Percentiles rank a stretch among this genome's conserved stretches.
phyloP scores from a whole-genome alignment of 2,888 invertebrate genomes.

The Temnothorax ravouxi region DNA sequence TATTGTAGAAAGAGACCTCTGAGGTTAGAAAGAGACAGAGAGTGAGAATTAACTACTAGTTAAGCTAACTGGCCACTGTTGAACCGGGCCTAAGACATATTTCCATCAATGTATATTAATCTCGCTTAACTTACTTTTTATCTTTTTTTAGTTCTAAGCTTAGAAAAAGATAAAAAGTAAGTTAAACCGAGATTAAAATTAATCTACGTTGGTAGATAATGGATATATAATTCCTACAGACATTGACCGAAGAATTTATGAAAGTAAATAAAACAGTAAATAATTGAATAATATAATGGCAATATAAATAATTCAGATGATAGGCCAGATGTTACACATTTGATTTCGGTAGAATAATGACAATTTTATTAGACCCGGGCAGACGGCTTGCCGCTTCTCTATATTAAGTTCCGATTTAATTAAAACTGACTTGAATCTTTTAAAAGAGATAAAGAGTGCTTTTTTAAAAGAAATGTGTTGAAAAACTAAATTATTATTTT shows the following conservation, averaged over 20 bases:
- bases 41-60: no score
- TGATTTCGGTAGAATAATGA: conserved; percentile 4
- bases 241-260: not conserved
- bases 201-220: no score
- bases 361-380: not conserved
- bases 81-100: no score
- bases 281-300: not conserved
- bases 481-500: not conserved
- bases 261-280: not conserved
- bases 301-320: conserved; percentile 2
- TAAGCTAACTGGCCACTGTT: no score
- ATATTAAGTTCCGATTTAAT: not conserved
- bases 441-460: not conserved
- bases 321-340: not conserved
- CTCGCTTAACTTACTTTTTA: no score
- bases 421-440: not conserved
- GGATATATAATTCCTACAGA: not conserved
- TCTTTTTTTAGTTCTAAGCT: not conserved
- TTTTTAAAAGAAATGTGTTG: not conserved
- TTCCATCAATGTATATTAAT: no score
- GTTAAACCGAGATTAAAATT: no score
- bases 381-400: not conserved
- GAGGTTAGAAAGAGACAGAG: no score
- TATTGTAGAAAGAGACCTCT: no score
- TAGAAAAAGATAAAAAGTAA: no score